phyloP scores from a whole-genome alignment of 2,797 vertebrate genomes.

The Luscinia megarhynchos region DNA sequence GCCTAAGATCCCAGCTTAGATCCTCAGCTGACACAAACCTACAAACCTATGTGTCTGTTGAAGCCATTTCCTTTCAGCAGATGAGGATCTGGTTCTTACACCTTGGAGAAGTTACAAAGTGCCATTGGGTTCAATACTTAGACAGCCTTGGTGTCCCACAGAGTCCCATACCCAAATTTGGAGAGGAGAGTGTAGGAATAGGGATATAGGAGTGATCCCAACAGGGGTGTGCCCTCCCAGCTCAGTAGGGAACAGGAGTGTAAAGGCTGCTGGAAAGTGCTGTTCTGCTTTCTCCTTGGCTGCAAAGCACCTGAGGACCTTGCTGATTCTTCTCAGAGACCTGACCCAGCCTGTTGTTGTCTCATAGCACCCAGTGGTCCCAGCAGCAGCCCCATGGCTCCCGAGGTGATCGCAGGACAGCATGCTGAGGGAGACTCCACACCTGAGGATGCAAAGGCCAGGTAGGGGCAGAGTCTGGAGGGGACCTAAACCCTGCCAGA shows the following conservation, averaged over 20 bases:
- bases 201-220: not conserved
- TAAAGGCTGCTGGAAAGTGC: not conserved
- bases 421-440: conserved; percentile 74
- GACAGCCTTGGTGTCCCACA: not conserved
- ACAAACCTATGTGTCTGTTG: not conserved
- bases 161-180: not conserved
- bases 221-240: not conserved
- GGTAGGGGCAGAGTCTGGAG: conserved; percentile 68
- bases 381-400: conserved; percentile 82
- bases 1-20: not conserved
- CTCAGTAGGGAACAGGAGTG: not conserved
- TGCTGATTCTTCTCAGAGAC: not conserved
- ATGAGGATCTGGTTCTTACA: not conserved
- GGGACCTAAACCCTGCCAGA: not conserved
- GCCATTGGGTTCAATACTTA: not conserved
- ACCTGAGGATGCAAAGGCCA: conserved; percentile 81
- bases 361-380: conserved; percentile 21
- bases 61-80: not conserved
- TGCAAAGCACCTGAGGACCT: not conserved
- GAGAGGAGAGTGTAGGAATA: not conserved
- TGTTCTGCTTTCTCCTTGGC: not conserved
- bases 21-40: not conserved
- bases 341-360: not conserved
- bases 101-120: not conserved
- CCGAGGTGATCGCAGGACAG: conserved; percentile 77